Evolutionary conservation across 2,113 vertebrate genomes (phyloP).

Genomic region (Misgurnus anguillicaudatus): DNA sequence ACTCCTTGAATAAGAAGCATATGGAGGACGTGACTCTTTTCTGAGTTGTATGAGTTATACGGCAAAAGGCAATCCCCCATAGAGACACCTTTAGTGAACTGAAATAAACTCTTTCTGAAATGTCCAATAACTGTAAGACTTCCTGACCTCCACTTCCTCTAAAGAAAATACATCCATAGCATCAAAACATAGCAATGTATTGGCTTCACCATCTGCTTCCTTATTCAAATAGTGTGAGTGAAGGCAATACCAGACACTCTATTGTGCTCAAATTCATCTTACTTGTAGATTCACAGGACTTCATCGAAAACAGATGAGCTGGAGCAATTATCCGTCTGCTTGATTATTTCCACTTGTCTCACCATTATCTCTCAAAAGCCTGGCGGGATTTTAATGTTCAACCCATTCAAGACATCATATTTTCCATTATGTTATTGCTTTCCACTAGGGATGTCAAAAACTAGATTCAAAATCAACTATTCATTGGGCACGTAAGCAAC

Average conservation of each 20-base stretch:
- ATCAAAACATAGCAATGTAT: neutral
- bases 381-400: neutral
- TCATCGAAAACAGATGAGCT: neutral
- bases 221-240: neutral
- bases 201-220: neutral
- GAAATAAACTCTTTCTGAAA: slow-evolving; percentile 14
- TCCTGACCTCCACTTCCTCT: neutral
- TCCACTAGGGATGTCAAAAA: too few relatives aligned
- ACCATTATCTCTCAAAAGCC: neutral
- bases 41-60: neutral
- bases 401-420: neutral
- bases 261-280: neutral
- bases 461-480: too few relatives aligned
- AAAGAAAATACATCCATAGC: neutral
- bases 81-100: slow-evolving; percentile 2
- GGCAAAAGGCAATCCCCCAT: neutral
- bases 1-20: slow-evolving; percentile 8
- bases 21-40: neutral
- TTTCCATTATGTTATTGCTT: too few relatives aligned
- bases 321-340: neutral
- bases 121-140: neutral
- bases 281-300: neutral
- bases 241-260: neutral
- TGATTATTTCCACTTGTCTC: neutral
- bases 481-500: too few relatives aligned